A percentile compares a stretch with the other conserved stretches of the same genome.
These are phyloP conservation scores for Rhimphoctona megacephalus DNA, from an alignment of 2,888 invertebrate genomes.

Conservation along the genomic window DNA sequence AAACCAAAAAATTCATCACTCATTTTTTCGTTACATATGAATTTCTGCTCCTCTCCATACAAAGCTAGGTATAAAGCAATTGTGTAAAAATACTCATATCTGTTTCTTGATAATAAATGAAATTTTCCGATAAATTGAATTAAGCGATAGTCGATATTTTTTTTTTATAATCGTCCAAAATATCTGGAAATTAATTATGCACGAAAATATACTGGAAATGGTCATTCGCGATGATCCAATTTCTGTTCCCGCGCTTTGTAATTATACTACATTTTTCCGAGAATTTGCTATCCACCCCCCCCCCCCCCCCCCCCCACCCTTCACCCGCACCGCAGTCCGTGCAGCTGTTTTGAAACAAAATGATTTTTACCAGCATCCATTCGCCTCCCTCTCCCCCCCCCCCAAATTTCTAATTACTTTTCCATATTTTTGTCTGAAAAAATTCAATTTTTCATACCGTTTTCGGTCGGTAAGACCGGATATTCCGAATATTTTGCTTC, in stretches of 20 bases:
- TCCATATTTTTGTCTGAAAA: neutral
- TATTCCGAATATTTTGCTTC: neutral
- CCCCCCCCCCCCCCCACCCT: neutral
- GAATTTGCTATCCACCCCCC: neutral
- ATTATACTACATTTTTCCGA: conserved; percentile 14
- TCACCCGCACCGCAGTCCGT: neutral
- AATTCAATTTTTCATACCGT: neutral
- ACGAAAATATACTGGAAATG: neutral
- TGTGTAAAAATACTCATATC: neutral
- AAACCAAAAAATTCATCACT: neutral
- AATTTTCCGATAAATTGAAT: neutral
- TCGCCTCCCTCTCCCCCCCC: neutral
- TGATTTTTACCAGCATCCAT: neutral
- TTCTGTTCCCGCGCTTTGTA: conserved; percentile 1
- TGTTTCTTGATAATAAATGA: neutral
- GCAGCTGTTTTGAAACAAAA: conserved; percentile 3
- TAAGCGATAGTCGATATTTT: neutral
- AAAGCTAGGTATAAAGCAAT: neutral
- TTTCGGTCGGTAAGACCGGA: neutral
- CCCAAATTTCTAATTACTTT: neutral
- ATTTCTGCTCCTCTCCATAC: too few relatives aligned
- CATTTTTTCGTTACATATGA: neutral
- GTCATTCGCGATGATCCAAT: neutral
- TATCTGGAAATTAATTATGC: neutral
- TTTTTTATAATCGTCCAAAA: neutral